phyloP scores from a whole-genome alignment of 2,113 vertebrate species.

The Tricholaema leucomelas region DNA sequence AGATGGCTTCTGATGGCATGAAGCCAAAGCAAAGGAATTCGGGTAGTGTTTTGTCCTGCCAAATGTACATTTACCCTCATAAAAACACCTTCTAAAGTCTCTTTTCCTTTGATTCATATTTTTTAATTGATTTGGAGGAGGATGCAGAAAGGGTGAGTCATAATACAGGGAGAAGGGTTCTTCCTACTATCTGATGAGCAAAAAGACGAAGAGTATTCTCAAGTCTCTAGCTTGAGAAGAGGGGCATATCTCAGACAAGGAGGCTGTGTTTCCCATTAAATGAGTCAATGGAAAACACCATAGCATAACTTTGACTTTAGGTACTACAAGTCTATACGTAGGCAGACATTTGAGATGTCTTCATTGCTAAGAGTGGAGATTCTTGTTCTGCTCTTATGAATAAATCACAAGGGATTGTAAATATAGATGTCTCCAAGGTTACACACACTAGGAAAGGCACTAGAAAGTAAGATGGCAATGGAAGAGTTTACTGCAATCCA shows the following conservation, averaged over 20 bases:
- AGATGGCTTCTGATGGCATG: neutral
- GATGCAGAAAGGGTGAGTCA: neutral
- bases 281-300: neutral
- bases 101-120: constrained; percentile 18
- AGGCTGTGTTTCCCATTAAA: neutral
- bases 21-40: neutral
- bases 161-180: neutral
- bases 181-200: neutral
- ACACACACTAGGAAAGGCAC: neutral
- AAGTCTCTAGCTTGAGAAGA: neutral
- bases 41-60: neutral
- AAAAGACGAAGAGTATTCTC: neutral
- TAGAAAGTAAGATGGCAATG: neutral
- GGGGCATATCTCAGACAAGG: neutral
- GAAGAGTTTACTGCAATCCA: neutral
- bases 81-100: neutral
- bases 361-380: neutral
- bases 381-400: constrained; percentile 11
- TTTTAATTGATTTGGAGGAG: constrained; percentile 22
- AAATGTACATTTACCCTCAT: neutral
- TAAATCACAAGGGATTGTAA: constrained; percentile 24
- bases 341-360: neutral
- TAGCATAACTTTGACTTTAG: neutral
- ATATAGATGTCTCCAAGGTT: neutral
- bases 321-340: neutral